A percentile compares a stretch with the other conserved stretches of the same genome.
These are phyloP conservation scores for Saturnia japonica DNA, from an alignment of 2,888 invertebrate species.

Conservation along the genomic window DNA sequence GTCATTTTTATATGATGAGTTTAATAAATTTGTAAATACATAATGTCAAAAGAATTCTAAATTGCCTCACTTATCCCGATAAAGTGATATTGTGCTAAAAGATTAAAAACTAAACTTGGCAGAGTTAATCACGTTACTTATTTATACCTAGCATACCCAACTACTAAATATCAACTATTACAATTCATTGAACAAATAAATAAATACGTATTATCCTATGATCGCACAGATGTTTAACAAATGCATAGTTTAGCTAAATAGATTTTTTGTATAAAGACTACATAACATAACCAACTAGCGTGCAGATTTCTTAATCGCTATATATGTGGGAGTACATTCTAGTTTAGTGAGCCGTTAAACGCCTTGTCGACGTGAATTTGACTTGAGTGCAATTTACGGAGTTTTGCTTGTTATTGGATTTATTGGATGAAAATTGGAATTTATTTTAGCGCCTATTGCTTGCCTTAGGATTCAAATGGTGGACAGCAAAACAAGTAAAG, in stretches of 20 bases:
- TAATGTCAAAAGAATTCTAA: too few species aligned
- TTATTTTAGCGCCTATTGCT: neutral
- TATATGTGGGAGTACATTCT: neutral
- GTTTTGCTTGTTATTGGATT: constrained; percentile 34
- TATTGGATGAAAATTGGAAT: neutral
- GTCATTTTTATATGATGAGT: too few species aligned
- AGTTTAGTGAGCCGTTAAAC: constrained; percentile 32
- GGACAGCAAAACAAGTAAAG: neutral
- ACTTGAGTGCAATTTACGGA: constrained; percentile 33
- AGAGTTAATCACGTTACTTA: too few species aligned
- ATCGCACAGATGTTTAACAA: neutral
- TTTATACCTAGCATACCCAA: too few species aligned
- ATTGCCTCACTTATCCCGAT: too few species aligned
- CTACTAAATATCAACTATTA: too few species aligned
- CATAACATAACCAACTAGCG: neutral
- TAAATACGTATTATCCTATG: too few species aligned
- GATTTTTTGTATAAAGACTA: neutral
- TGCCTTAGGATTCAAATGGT: neutral
- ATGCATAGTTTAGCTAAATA: neutral
- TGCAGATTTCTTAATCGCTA: constrained; percentile 9
- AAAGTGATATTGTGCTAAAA: too few species aligned
- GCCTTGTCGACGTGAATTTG: constrained; percentile 25
- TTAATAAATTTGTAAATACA: too few species aligned
- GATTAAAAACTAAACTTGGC: too few species aligned
- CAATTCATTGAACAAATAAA: too few species aligned